Evolutionary conservation across 2,797 vertebrate genomes (phyloP).

Genomic region (Rhinatrema bivittatum): DNA sequence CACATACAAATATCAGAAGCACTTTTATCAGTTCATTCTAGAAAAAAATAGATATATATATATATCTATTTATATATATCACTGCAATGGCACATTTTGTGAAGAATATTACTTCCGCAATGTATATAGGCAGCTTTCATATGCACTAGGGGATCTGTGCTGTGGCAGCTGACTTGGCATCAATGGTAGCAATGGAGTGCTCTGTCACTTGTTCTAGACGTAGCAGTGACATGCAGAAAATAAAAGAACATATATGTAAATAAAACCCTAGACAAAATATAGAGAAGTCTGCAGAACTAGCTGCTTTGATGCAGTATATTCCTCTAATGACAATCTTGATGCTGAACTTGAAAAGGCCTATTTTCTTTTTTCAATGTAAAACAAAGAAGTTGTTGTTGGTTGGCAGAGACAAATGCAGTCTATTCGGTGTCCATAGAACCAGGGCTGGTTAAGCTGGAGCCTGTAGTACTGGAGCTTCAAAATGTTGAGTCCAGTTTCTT

Average conservation of each 20-base stretch:
- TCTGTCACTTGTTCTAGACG: conserved; percentile 31
- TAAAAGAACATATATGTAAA: conserved; percentile 47
- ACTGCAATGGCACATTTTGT: conserved; percentile 55
- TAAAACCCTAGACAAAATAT: conserved; percentile 34
- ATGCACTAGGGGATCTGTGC: conserved; percentile 33
- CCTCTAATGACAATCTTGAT: conserved; percentile 32
- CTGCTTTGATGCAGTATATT: conserved; percentile 44
- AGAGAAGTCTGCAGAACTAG: conserved; percentile 40
- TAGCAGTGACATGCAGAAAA: conserved; percentile 33
- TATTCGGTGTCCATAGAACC: conserved; percentile 34
- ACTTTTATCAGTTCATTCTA: conserved; percentile 48
- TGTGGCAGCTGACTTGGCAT: conserved; percentile 39
- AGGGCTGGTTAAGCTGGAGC: conserved; percentile 31
- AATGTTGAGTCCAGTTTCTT: conserved; percentile 12
- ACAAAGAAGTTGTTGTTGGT: neutral
- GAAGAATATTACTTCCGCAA: conserved; percentile 49
- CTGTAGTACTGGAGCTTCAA: conserved; percentile 24
- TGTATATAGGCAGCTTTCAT: conserved; percentile 40
- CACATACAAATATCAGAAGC: conserved; percentile 48
- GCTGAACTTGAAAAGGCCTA: conserved; percentile 16
- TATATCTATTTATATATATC: conserved; percentile 56
- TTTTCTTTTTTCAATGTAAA: conserved; percentile 17
- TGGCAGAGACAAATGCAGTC: no score
- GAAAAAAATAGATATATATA: no score
- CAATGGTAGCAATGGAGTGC: conserved; percentile 34